Conservation (phyloP, 2,888 invertebrate species). For the Lucinisca nassula region DNA sequence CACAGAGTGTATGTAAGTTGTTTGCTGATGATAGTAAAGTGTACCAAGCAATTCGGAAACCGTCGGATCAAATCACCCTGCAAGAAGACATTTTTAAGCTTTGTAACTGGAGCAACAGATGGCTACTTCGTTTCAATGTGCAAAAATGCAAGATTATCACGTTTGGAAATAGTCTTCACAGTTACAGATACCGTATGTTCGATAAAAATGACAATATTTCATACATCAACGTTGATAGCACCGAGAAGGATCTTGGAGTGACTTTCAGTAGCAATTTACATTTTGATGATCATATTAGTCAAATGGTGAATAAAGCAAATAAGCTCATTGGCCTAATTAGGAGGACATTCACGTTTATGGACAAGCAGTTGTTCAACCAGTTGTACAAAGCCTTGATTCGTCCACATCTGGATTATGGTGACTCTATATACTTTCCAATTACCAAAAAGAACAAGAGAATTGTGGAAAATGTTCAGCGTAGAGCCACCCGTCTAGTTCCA, state of each 20-base stretch:
- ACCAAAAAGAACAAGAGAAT: slow-evolving; percentile 14
- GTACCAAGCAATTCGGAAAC: not conserved
- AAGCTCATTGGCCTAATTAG: slow-evolving; percentile 20
- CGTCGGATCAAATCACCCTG: not conserved
- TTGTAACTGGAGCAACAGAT: not conserved
- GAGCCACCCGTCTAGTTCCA: slow-evolving; percentile 29
- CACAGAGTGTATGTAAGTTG: not conserved
- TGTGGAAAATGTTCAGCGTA: slow-evolving; percentile 35
- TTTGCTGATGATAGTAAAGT: slow-evolving; percentile 35
- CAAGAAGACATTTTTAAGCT: slow-evolving; percentile 21
- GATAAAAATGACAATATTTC: not conserved
- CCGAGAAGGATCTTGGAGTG: not conserved
- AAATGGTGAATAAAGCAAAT: slow-evolving; percentile 31
- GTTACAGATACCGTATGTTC: not conserved
- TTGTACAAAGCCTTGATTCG: slow-evolving; percentile 43
- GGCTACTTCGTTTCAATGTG: not conserved
- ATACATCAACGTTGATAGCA: not conserved
- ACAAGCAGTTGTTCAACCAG: slow-evolving; percentile 21
- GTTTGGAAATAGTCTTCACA: not conserved
- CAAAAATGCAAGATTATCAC: not conserved
- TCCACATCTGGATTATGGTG: slow-evolving; percentile 38
- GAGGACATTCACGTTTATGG: slow-evolving; percentile 33
- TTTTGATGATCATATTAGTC: slow-evolving; percentile 32
- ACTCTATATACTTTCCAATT: slow-evolving; percentile 28
- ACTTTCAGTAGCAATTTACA: not conserved